Evolutionary conservation across 1,140 invertebrate genomes (phyloP).

Genomic region (Pomacea maculata): DNA sequence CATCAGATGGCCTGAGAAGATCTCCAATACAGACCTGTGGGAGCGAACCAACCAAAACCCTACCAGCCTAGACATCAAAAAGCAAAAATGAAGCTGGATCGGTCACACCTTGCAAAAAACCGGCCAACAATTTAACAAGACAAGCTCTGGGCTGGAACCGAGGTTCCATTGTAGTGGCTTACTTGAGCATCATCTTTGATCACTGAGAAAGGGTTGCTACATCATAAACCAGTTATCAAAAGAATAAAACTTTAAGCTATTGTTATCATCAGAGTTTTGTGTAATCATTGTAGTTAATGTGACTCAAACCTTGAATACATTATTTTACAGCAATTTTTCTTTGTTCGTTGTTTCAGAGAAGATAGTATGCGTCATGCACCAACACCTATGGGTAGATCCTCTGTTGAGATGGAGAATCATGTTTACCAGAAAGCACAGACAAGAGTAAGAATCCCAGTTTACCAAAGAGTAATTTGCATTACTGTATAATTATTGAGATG

Average conservation of each 20-base stretch:
- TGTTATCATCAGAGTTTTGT: background rate
- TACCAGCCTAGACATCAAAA: too few relatives aligned
- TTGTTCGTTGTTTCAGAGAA: constrained; percentile 73
- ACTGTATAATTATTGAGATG: too few relatives aligned
- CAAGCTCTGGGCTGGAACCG: too few relatives aligned
- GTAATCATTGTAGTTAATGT: background rate
- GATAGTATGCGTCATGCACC: constrained; percentile 84
- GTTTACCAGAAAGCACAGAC: constrained; percentile 89
- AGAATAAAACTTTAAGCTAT: background rate
- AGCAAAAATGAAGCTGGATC: too few relatives aligned
- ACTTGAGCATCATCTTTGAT: background rate
- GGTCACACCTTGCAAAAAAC: too few relatives aligned
- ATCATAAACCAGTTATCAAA: background rate
- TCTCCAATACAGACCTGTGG: too few relatives aligned
- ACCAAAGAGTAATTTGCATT: background rate
- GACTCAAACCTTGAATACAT: too few relatives aligned
- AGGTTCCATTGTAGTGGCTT: background rate
- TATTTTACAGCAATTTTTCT: too few relatives aligned
- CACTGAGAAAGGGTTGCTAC: background rate
- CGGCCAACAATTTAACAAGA: too few relatives aligned
- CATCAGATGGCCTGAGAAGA: too few relatives aligned
- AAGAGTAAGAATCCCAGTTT: constrained; percentile 67
- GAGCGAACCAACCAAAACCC: too few relatives aligned
- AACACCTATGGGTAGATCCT: constrained; percentile 83
- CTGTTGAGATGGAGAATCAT: constrained; percentile 92